Conservation (phyloP, 2,797 vertebrate species). For the Coreius guichenoti region DNA sequence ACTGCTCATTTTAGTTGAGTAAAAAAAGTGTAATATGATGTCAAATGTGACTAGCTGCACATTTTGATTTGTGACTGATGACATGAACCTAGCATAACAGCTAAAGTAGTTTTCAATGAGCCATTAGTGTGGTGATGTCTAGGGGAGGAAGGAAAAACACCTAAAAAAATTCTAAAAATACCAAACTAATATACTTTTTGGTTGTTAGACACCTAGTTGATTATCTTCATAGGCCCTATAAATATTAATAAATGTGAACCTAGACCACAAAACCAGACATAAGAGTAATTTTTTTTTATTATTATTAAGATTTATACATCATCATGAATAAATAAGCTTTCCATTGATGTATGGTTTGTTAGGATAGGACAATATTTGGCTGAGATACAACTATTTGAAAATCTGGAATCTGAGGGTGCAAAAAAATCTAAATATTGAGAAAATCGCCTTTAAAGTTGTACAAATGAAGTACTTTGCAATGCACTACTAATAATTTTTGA, state of each 20-base stretch:
- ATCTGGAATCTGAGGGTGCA: no score
- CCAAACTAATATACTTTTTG: background rate
- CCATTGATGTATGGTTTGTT: no score
- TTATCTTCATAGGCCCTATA: background rate
- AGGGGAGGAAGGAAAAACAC: background rate
- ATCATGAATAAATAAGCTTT: no score
- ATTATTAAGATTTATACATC: no score
- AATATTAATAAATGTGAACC: background rate
- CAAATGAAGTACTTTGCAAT: no score
- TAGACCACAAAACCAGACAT: no score
- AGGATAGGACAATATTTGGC: no score
- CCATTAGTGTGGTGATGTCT: background rate
- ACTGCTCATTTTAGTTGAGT: constrained; percentile 3
- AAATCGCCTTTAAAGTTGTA: no score
- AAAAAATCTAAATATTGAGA: no score
- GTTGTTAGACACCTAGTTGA: background rate
- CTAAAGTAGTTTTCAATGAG: background rate
- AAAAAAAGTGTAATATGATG: background rate
- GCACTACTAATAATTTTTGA: no score
- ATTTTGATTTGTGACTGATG: constrained; percentile 22
- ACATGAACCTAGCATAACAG: background rate
- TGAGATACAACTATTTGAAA: no score
- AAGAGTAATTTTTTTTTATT: no score
- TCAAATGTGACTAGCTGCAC: background rate
- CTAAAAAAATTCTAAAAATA: background rate